Evolutionary conservation across 2,797 vertebrate genomes (phyloP), one percentile per base, ranked within the genome.

Genomic region (Rhinogobio ventralis): DNA sequence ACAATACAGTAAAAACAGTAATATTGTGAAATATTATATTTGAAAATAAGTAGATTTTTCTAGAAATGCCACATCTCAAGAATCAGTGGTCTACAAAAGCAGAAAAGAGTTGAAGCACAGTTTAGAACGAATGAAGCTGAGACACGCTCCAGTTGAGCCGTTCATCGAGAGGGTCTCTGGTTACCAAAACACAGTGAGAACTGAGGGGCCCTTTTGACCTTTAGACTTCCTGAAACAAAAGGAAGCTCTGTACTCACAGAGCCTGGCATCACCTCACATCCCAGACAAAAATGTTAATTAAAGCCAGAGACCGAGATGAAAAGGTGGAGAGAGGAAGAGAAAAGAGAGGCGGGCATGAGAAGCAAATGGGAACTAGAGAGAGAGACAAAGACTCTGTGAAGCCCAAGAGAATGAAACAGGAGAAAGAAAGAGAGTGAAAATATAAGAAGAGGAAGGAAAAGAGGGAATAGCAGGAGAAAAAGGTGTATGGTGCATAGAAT

Each of bases 261-360:
- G 82, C 77, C 86, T 90, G 88, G 69, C 81, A 91, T 87, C 77
- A 80, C 20, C 86, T 60, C 91, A 90, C 90, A 89, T 90, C 82
- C 91, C 84, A 91, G 91, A 73, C 88, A 91, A 91, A 92, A 94
- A 94, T 93, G 91, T 93, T 94, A 94, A 94, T 94, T 93, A 93
- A 92, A 92, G 90, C 87, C 57, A 84, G 45, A 11, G 60, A 46
- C 4, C 72, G 45, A 64, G 23, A 60, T 49, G 39, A 36, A 25
- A 33, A 73, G 13, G 17, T 71, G 13, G 39, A 80, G 64, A 68
- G 17, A 55, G 55, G 75, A 69, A 60, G 49, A 72, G 49, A 62
- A 78, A 74, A 60, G n/a, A 66, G n/a, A 75, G 5, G 67, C 10
- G 60, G 17, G 23, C 49, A 53, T 64, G 30, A 57, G 49, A 82